Percentiles rank a stretch among this genome's conserved stretches.
Evolutionary conservation across 2,888 invertebrate species (phyloP).

Genomic region (Aphodius sticticus): DNA sequence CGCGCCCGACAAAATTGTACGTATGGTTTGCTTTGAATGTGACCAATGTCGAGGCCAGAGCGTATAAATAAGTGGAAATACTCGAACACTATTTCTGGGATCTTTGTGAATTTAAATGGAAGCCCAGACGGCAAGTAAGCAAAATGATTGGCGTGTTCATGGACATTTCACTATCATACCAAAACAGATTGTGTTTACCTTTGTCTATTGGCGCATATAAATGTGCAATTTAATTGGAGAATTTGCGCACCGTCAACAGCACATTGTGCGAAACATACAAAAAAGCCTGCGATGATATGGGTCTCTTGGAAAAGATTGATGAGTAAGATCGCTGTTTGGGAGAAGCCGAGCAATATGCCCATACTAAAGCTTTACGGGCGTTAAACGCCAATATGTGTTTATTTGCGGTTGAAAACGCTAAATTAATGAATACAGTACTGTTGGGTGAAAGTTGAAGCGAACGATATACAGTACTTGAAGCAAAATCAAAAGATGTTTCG

Average conservation of each 20-base stretch:
- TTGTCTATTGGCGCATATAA: too few relatives aligned
- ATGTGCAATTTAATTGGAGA: too few relatives aligned
- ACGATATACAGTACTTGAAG: too few relatives aligned
- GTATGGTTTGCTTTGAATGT: too few relatives aligned
- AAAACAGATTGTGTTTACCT: too few relatives aligned
- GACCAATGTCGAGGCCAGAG: too few relatives aligned
- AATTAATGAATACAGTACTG: background rate
- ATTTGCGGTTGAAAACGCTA: background rate
- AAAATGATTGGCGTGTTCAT: slow-evolving; percentile 13
- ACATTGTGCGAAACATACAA: background rate
- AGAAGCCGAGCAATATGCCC: slow-evolving; percentile 21
- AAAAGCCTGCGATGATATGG: background rate
- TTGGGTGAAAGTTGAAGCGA: too few relatives aligned
- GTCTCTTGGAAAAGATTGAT: background rate
- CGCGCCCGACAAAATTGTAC: too few relatives aligned
- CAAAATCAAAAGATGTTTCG: too few relatives aligned
- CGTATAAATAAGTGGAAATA: slow-evolving; percentile 39
- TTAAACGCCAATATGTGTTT: background rate
- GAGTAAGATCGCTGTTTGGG: slow-evolving; percentile 36
- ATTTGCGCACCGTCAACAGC: too few relatives aligned
- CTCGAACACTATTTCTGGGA: slow-evolving; percentile 38
- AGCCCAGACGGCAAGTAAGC: slow-evolving; percentile 6
- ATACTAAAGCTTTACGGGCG: background rate
- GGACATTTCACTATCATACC: background rate
- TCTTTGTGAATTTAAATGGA: background rate